Conservation (phyloP, 53 echinoderm and acorn worm species). For the Astropecten irregularis region DNA sequence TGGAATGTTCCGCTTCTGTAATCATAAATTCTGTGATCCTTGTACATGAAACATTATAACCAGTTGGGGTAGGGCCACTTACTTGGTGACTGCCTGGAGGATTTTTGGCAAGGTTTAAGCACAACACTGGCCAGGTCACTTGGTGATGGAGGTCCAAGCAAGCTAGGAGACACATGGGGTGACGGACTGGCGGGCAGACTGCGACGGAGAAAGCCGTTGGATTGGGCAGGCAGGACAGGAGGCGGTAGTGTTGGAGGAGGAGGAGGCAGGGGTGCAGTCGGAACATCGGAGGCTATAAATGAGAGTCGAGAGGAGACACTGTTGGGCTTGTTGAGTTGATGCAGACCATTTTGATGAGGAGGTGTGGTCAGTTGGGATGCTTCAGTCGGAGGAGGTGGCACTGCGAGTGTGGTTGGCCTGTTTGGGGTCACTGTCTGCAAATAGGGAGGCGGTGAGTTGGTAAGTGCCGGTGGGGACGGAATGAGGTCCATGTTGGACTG, state of each 20-base stretch:
- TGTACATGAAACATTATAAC: no score
- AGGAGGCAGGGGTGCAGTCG: conserved; percentile 9
- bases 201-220: neutral
- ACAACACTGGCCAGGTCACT: conserved; percentile 46
- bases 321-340: neutral
- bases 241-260: conserved; percentile 3
- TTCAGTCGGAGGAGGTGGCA: neutral
- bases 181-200: conserved; percentile 21
- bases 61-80: neutral
- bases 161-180: neutral
- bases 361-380: neutral
- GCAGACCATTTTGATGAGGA: neutral
- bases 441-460: conserved; percentile 29
- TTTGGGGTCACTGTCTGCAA: conserved; percentile 11
- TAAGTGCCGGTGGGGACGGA: conserved; percentile 47
- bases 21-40: no score
- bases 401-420: neutral
- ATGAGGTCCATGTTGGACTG: neutral
- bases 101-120: conserved; percentile 20
- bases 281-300: conserved; percentile 22
- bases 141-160: conserved; percentile 3
- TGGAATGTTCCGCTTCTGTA: no score
- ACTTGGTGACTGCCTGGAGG: neutral
- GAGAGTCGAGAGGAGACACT: conserved; percentile 25
- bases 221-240: conserved; percentile 8